These are phyloP conservation scores for Solea solea DNA, from an alignment of 2,113 vertebrate genomes.

Conservation along the genomic window DNA sequence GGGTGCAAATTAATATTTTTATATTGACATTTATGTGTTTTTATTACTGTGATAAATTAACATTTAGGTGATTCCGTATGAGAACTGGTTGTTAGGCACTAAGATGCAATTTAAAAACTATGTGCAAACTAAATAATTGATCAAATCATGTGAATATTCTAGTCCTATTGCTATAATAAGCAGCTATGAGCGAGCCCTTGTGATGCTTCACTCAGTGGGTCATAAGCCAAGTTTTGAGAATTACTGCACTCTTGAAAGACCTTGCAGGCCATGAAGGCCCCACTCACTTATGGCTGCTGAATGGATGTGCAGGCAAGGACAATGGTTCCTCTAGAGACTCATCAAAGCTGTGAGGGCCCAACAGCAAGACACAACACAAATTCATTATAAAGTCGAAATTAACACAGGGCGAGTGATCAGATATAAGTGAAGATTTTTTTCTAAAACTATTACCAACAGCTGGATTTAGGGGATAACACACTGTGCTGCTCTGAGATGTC, in stretches of 20 bases:
- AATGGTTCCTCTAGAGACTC: constrained; percentile 80
- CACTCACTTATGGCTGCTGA: constrained; percentile 85
- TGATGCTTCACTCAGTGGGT: background rate
- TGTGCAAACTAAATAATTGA: no score
- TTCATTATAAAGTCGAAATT: constrained; percentile 34
- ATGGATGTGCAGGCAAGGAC: constrained; percentile 73
- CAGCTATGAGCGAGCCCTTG: no score
- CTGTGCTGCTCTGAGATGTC: background rate
- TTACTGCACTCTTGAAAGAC: constrained; percentile 50
- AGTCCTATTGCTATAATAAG: no score
- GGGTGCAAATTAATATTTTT: no score
- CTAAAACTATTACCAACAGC: background rate
- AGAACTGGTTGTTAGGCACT: no score
- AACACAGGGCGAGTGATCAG: background rate
- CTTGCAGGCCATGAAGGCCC: constrained; percentile 55
- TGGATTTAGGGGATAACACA: no score
- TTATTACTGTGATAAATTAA: no score
- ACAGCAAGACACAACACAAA: constrained; percentile 72
- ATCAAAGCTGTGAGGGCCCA: constrained; percentile 81
- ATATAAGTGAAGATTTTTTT: background rate
- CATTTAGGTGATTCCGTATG: no score
- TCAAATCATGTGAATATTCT: no score
- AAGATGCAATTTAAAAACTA: no score
- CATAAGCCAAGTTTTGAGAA: constrained; percentile 52
- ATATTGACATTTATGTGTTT: no score